phyloP scores from a whole-genome alignment of 2,113 vertebrate species.

The Thamnophis sirtalis region DNA sequence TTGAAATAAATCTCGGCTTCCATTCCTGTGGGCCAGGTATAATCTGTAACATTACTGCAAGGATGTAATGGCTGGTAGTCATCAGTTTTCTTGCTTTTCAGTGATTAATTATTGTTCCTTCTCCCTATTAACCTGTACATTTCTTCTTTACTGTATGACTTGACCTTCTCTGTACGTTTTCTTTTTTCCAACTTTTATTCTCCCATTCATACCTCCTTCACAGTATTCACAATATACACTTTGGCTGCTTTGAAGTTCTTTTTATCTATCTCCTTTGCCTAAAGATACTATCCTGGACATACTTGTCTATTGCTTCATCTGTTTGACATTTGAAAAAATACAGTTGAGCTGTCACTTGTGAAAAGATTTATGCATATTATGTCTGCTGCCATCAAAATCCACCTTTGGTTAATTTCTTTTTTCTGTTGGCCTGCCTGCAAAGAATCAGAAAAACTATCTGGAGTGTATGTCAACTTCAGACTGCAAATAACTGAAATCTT shows the following conservation, averaged over 20 bases:
- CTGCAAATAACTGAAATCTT: neutral
- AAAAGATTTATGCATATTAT: neutral
- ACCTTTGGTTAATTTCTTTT: neutral
- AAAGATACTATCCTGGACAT: neutral
- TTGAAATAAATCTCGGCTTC: neutral
- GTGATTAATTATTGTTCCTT: neutral
- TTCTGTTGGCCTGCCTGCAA: neutral
- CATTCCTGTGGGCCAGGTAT: neutral
- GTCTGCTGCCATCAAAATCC: neutral
- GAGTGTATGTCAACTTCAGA: neutral
- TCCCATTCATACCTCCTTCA: neutral
- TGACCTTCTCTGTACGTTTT: neutral
- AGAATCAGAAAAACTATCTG: neutral
- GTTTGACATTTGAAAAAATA: neutral
- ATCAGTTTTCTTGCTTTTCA: neutral
- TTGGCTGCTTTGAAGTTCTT: neutral
- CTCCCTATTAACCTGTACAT: neutral
- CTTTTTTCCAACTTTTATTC: neutral
- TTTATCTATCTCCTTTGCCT: neutral
- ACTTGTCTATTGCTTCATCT: neutral
- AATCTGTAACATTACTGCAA: neutral
- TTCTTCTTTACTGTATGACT: neutral
- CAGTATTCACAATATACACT: neutral
- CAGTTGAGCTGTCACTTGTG: neutral
- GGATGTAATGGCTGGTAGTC: neutral